Evolutionary conservation across 37 sponge, comb jelly and placozoan species (phyloP), one percentile per base, ranked within the genome.

Genomic region (Ianthella basta): DNA sequence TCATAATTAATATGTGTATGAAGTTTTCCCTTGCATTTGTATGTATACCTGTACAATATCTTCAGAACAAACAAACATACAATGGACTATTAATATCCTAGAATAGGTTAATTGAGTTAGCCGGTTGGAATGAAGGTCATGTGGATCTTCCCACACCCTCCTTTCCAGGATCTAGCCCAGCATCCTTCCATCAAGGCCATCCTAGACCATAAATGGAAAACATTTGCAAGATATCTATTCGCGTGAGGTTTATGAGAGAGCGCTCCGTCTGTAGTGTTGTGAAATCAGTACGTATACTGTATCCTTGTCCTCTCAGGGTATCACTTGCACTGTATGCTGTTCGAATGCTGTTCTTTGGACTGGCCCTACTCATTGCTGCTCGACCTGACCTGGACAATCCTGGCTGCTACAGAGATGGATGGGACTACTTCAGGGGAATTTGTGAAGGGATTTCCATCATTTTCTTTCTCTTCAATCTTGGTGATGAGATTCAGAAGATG

Each of bases 171-270:
- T 0, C 78, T 75, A 40, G 78, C 78, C 15, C 20, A 19, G 40
- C 78, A 75, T 53, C 78, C 78, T 20, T 50, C 78, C 39, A 75
- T 75, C 54, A 75, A 41, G 37, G 54, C 78, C 24, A 20, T 75
- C 4, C 38, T 75, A 23, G 78, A 75, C 25, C 10, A 75, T 53
- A 75, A 75, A 23, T 75, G 78, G 78, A 75, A 75, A 44, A 39
- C 0, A 10, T 75, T 53, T 75, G 78, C 53, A 18, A 36, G 54
- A 18, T 75, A 50, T 50, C 37, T 21, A 16, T 39, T 75, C 25
- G 2, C 39, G 54, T 75, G 78, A 19, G 78, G 37, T 29, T 27
- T 27, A 10, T 8, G 8, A 8, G 50, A 44, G 3, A 10, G 50
- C 8, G 8, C 8, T 10, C 6, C 8, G 50, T 44, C 3, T 8